These are phyloP conservation scores for Drymodes brunneopygia DNA, from an alignment of 2,113 vertebrate genomes.

Conservation along the genomic window DNA sequence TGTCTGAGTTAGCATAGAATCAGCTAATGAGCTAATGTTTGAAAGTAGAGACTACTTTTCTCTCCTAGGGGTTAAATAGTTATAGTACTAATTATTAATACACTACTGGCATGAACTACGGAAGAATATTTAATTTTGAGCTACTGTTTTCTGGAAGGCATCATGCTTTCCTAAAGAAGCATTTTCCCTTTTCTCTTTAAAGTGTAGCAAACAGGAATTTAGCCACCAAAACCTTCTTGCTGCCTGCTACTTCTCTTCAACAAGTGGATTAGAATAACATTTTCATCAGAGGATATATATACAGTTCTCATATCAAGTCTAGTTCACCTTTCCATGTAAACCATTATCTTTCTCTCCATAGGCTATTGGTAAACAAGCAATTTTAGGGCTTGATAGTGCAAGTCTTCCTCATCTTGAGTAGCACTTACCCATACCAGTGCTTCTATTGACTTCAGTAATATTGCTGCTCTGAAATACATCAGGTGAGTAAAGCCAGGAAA, in stretches of 20 bases:
- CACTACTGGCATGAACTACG: background rate
- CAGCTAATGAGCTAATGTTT: background rate
- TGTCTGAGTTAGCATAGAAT: background rate
- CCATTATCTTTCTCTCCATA: background rate
- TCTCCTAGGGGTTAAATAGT: background rate
- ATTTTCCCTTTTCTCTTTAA: background rate
- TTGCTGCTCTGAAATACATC: background rate
- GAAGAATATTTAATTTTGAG: conserved; percentile 14
- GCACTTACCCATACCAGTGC: background rate
- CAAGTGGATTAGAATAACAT: background rate
- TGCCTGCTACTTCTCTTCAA: background rate
- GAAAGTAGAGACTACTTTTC: background rate
- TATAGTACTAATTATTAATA: background rate
- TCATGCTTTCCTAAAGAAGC: background rate
- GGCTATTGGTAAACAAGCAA: background rate
- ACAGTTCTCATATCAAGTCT: background rate
- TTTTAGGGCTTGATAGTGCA: conserved; percentile 23
- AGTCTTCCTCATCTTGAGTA: conserved; percentile 25
- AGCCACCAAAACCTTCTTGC: background rate
- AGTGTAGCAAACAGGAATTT: background rate
- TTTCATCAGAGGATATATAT: background rate
- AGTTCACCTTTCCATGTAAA: background rate
- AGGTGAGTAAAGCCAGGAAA: background rate
- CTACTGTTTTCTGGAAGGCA: background rate
- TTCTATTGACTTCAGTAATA: background rate